These are phyloP conservation scores for Chironomus riparius DNA, from an alignment of 2,888 invertebrate genomes.

Conservation along the genomic window DNA sequence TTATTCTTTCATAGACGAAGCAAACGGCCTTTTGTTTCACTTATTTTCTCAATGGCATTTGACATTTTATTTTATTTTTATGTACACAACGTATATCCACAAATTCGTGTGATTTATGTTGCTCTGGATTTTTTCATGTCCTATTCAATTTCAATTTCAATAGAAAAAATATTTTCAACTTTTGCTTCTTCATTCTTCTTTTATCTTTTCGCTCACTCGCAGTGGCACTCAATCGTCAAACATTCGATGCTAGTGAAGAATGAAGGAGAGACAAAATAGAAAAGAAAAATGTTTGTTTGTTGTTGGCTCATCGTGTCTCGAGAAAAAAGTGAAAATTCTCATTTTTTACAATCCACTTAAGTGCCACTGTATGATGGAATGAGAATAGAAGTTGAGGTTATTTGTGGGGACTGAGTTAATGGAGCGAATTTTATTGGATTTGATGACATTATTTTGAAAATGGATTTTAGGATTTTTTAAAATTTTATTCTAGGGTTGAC, in stretches of 20 bases:
- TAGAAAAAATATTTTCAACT: neutral
- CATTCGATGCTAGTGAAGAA: neutral
- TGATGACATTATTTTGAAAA: no score
- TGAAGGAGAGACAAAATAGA: neutral
- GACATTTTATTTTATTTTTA: slow-evolving; percentile 8
- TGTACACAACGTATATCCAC: no score
- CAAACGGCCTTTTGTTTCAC: slow-evolving; percentile 9
- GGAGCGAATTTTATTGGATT: no score
- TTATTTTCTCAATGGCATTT: slow-evolving; percentile 1
- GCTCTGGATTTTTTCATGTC: neutral
- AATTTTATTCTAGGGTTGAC: no score
- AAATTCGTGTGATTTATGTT: slow-evolving; percentile 21
- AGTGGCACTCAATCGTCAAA: neutral
- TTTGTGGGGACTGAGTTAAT: no score
- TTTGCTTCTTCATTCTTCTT: neutral
- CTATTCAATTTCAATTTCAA: neutral
- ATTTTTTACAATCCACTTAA: neutral
- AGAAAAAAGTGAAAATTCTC: neutral
- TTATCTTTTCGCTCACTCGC: neutral
- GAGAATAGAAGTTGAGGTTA: no score
- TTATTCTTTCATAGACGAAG: neutral
- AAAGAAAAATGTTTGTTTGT: neutral
- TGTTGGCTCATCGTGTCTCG: neutral
- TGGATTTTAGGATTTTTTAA: no score
- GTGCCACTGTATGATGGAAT: neutral